Evolutionary conservation across 2,888 invertebrate species (phyloP), one percentile per base, ranked within the genome.

Genomic region (Globia sparganii): DNA sequence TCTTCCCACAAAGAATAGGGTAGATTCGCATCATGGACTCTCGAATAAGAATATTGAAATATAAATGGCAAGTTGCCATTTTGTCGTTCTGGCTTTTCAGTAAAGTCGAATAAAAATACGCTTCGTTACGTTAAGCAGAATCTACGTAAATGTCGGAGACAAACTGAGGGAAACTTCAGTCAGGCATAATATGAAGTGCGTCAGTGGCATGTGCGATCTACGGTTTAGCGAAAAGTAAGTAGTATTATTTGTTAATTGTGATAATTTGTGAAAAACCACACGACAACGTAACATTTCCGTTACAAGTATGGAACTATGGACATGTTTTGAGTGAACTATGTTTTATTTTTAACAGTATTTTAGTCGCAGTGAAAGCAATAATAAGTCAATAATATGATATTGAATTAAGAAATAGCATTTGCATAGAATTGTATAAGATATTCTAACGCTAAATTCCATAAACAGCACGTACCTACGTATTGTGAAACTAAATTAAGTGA

Each of bases 1-100:
- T 95, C 91, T 96, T 96, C 91, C 94, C 94, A 37, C 93, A 96
- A 90, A 93, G 95, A 91, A 94, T 91, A 89, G 95, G 96, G 88
- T 96, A 96, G 92, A 89, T 90, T 75, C 82, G 81, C 90, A 77
- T 78, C 83, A 76, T 76, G 84, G 85, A 85, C 86, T 79, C 79
- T 80, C 85, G 85, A 91, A 89, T 87, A 90, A 87, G 90, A 90
- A 86, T 88, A 88, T 91, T 91, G 89, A 89, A 91, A 91, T 86
- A 90, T 86, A 90, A 91, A 93, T 96, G 96, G 96, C 96, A 96
- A 87, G 81, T 81, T 95, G 96, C 96, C 96, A 96, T 94, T 92
- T 92, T 89, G 91, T 91, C 91, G 90, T 90, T 92, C 93, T 89
- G 94, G 90, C 92, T 94, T 93, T 92, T 90, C 89, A 90, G 91